Conservation (phyloP, 2,113 vertebrate genomes). For the Craseonycteris thonglongyai region DNA sequence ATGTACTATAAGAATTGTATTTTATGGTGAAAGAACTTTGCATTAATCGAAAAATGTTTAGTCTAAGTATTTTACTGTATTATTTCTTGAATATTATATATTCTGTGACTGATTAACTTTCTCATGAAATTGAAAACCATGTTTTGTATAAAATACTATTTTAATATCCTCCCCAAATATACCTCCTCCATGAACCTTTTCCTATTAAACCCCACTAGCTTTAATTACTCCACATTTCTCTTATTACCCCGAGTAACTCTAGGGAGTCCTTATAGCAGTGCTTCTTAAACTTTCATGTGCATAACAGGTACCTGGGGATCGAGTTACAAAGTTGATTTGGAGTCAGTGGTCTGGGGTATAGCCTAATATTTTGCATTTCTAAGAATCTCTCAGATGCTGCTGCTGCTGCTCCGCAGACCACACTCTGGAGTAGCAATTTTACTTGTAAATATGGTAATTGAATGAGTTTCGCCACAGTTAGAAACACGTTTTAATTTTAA, state of each 20-base stretch:
- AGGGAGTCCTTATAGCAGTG: neutral
- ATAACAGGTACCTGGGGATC: neutral
- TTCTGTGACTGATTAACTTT: neutral
- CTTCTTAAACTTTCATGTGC: constrained; percentile 5
- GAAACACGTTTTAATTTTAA: constrained; percentile 3
- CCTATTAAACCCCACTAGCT: constrained; percentile 8
- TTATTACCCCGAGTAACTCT: neutral
- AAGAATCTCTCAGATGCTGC: neutral
- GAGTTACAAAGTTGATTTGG: neutral
- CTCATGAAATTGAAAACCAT: neutral
- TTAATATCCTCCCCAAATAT: constrained; percentile 28
- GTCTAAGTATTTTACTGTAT: constrained; percentile 7
- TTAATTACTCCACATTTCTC: constrained; percentile 22
- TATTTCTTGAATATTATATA: constrained; percentile 30
- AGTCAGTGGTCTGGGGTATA: neutral
- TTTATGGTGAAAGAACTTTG: neutral
- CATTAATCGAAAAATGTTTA: constrained; percentile 4
- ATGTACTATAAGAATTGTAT: neutral
- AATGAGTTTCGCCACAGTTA: constrained; percentile 5
- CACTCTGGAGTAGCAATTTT: neutral
- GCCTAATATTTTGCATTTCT: neutral
- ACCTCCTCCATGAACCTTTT: neutral
- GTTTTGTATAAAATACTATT: constrained; percentile 30
- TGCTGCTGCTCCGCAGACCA: neutral
- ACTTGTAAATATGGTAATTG: neutral